Evolutionary conservation across 2,888 invertebrate species (phyloP).

Genomic region (Lycaena phlaeas): DNA sequence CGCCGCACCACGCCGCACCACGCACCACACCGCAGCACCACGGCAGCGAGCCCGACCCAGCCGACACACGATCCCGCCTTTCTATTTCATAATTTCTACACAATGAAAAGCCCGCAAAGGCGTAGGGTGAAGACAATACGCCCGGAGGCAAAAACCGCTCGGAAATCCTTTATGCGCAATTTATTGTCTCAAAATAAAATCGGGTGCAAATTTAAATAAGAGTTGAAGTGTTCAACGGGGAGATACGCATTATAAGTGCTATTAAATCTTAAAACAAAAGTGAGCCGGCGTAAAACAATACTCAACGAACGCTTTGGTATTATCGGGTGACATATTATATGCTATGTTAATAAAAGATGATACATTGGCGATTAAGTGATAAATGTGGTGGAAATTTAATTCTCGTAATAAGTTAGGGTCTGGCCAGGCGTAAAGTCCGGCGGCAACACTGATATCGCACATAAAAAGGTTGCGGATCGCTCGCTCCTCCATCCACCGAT

Average conservation of each 20-base stretch:
- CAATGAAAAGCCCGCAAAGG: slow-evolving; percentile 58
- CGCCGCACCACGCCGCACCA: slow-evolving; percentile 29
- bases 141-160: slow-evolving; percentile 66
- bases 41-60: slow-evolving; percentile 24
- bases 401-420: slow-evolving; percentile 34
- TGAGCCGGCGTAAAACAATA: background rate
- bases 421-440: slow-evolving; percentile 33
- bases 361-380: background rate
- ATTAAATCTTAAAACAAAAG: slow-evolving; percentile 4
- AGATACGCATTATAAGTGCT: slow-evolving; percentile 31
- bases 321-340: too few relatives aligned
- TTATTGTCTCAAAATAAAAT: slow-evolving; percentile 71
- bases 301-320: background rate
- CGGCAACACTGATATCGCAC: slow-evolving; percentile 62
- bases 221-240: slow-evolving; percentile 40
- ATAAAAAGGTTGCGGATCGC: slow-evolving; percentile 73
- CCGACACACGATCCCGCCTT: slow-evolving; percentile 68
- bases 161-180: slow-evolving; percentile 67
- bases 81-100: slow-evolving; percentile 68
- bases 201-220: slow-evolving; percentile 72
- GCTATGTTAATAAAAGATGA: too few relatives aligned
- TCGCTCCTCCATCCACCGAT: slow-evolving; percentile 71
- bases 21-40: slow-evolving; percentile 27
- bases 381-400: slow-evolving; percentile 29
- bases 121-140: slow-evolving; percentile 70